phyloP scores from a whole-genome alignment of 1,140 invertebrate species.

The Monochamus saltuarius region DNA sequence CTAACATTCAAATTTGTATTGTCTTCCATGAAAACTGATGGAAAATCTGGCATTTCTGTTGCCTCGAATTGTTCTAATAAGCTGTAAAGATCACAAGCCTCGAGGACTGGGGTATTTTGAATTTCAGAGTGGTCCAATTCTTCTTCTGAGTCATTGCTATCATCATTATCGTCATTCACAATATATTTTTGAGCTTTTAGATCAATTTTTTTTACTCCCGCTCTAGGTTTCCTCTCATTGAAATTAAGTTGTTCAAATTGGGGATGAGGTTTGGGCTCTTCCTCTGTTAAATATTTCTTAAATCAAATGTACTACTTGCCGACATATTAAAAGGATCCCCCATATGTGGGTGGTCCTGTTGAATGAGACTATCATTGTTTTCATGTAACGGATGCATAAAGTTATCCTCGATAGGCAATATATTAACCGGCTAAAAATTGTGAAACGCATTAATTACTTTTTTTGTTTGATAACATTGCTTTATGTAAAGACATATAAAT shows the following conservation, averaged over 20 bases:
- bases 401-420: not conserved
- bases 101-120: conserved; percentile 48
- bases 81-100: conserved; percentile 56
- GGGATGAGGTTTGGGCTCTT: not conserved
- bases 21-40: conserved; percentile 1
- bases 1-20: not conserved
- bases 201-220: conserved; percentile 44
- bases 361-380: not conserved
- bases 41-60: conserved; percentile 37
- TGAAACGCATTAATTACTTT: no score
- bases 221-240: conserved; percentile 18
- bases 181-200: conserved; percentile 41
- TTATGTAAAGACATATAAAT: no score
- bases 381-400: not conserved
- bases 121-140: conserved; percentile 28
- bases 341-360: not conserved
- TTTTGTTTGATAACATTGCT: no score
- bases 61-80: conserved; percentile 60
- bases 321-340: conserved; percentile 3
- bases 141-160: conserved; percentile 24
- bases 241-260: not conserved
- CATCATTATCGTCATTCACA: conserved; percentile 28
- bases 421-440: no score
- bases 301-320: conserved; percentile 17
- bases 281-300: conserved; percentile 27